Evolutionary conservation across 2,797 vertebrate genomes (phyloP).

Genomic region (Enteromius fasciolatus): DNA sequence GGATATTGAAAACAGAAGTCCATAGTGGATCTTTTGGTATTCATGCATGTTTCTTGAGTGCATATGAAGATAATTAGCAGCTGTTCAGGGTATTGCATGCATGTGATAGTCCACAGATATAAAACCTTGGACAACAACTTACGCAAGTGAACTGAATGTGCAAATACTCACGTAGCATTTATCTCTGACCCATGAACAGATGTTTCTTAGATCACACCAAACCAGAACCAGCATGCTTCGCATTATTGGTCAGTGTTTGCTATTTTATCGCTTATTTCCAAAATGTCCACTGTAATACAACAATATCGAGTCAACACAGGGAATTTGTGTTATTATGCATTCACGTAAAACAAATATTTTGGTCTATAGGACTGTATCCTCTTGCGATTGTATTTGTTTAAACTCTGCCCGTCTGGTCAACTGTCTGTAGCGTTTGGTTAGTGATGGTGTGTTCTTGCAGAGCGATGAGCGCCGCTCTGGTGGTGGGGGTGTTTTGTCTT

Average conservation of each 20-base stretch:
- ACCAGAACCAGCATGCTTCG: conserved; percentile 49
- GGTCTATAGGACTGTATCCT: neutral
- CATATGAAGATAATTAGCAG: conserved; percentile 57
- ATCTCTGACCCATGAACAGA: conserved; percentile 32
- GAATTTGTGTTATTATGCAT: conserved; percentile 38
- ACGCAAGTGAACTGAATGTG: conserved; percentile 56
- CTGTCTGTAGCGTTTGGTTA: conserved; percentile 27
- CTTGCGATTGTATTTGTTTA: conserved; percentile 38
- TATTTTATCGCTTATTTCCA: conserved; percentile 53
- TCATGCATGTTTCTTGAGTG: conserved; percentile 38
- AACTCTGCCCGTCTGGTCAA: conserved; percentile 17
- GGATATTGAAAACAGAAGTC: conserved; percentile 14
- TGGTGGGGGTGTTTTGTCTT: conserved; percentile 40
- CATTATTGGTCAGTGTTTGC: conserved; percentile 40
- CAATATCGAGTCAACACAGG: conserved; percentile 11
- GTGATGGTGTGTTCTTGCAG: conserved; percentile 20
- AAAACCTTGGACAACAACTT: conserved; percentile 53
- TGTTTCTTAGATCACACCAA: conserved; percentile 47
- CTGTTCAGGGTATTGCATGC: conserved; percentile 57
- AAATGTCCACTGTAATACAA: conserved; percentile 28
- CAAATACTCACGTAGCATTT: conserved; percentile 45
- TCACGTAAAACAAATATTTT: conserved; percentile 36
- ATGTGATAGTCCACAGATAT: conserved; percentile 57
- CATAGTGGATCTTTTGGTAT: conserved; percentile 45
- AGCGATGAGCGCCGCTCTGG: conserved; percentile 12